Evolutionary conservation across 2,113 vertebrate species (phyloP).

Genomic region (Astur gentilis): DNA sequence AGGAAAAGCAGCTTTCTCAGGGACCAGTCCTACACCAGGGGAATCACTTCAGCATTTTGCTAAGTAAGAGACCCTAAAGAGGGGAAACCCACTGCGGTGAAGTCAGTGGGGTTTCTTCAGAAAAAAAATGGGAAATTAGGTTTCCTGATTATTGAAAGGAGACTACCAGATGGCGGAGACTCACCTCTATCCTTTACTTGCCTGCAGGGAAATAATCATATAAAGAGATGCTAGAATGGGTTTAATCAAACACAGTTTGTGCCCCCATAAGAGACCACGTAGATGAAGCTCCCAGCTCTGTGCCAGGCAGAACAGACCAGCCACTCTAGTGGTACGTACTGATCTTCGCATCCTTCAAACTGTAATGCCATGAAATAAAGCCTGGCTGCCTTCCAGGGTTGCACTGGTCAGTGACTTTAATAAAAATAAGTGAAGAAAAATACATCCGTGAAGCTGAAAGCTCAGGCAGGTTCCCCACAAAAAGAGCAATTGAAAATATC

Average conservation of each 20-base stretch:
- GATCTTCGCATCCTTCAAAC: background rate
- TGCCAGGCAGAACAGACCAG: background rate
- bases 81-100: background rate
- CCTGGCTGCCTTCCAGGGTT: background rate
- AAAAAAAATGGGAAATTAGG: background rate
- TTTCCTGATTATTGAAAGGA: background rate
- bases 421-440: slow-evolving; percentile 10
- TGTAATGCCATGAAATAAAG: background rate
- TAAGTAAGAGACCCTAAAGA: background rate
- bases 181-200: background rate
- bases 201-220: background rate
- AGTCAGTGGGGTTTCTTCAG: background rate
- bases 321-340: accelerated
- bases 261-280: background rate
- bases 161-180: background rate
- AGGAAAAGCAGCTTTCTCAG: background rate
- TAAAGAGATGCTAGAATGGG: background rate
- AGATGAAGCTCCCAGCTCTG: background rate
- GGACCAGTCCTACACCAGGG: background rate
- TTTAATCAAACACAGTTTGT: background rate
- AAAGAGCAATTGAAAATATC: background rate
- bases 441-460: background rate
- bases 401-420: background rate
- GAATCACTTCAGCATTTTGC: background rate
- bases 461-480: background rate